phyloP scores from a whole-genome alignment of 30 jellyfish, hydroid and myxozoan species.

The Aurelia aurita complex sp. Pacific region DNA sequence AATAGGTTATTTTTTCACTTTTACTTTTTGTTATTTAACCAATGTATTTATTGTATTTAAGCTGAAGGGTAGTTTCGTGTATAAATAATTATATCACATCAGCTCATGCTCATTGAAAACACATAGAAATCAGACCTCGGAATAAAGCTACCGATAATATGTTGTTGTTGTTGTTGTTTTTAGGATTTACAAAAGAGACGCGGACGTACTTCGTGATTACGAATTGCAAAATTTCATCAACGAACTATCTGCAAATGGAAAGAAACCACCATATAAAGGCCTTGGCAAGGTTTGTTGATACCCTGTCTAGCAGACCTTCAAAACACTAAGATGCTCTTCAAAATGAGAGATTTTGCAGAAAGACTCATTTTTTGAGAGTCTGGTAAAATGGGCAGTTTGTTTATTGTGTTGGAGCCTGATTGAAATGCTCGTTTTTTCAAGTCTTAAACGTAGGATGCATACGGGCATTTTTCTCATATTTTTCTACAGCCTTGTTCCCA shows the following conservation, averaged over 20 bases:
- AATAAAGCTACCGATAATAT: neutral
- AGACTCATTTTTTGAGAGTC: neutral
- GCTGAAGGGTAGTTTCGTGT: no score
- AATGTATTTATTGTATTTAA: no score
- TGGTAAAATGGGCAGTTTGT: neutral
- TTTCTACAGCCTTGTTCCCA: no score
- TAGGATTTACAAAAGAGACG: conserved; percentile 47
- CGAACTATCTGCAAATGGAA: conserved; percentile 65
- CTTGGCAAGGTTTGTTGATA: conserved; percentile 35
- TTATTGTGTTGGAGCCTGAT: no score
- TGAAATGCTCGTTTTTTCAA: no score
- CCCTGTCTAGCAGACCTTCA: neutral
- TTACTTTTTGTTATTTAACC: no score
- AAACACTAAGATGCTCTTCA: neutral
- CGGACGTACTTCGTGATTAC: conserved; percentile 45
- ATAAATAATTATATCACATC: no score
- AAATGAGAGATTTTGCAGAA: neutral
- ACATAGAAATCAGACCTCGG: no score
- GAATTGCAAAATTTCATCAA: conserved; percentile 57
- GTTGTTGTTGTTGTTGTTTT: neutral
- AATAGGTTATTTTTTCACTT: no score
- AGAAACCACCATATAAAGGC: conserved; percentile 53
- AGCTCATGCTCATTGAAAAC: no score
- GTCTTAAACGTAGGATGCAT: no score
- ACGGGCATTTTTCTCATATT: no score